phyloP scores from a whole-genome alignment of 2,888 invertebrate species.

The Dasypogon diadema region DNA sequence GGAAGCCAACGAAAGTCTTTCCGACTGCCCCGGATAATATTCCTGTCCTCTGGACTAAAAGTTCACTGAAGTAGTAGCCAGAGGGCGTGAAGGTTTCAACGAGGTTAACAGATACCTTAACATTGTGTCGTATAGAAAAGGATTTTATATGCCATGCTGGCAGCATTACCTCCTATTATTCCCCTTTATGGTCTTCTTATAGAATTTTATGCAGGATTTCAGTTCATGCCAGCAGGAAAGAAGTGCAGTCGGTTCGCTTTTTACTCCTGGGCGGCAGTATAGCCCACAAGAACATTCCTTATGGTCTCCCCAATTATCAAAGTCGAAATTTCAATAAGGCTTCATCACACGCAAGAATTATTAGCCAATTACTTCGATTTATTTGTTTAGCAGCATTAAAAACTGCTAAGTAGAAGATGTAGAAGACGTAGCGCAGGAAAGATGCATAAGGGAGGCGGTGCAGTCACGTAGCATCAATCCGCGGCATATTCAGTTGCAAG shows the following conservation, averaged over 20 bases:
- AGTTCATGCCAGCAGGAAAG: not conserved
- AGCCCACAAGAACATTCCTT: constrained; percentile 23
- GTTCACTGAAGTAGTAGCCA: constrained; percentile 17
- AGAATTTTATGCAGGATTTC: constrained; percentile 23
- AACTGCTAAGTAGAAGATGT: not conserved
- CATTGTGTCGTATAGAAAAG: not conserved
- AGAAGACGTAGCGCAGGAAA: not conserved
- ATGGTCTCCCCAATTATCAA: constrained; percentile 53
- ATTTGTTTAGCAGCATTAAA: constrained; percentile 52
- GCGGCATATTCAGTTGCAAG: not conserved
- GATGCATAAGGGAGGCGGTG: not conserved
- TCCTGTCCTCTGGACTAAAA: not conserved
- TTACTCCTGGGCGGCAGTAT: no score
- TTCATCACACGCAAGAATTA: constrained; percentile 56
- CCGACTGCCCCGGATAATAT: not conserved
- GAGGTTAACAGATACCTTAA: not conserved
- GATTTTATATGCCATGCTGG: constrained; percentile 7
- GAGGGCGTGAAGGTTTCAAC: constrained; percentile 20
- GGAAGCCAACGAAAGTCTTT: constrained; percentile 40
- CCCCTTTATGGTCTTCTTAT: constrained; percentile 14
- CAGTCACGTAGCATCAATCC: not conserved
- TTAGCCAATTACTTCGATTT: constrained; percentile 55
- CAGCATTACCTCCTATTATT: constrained; percentile 1
- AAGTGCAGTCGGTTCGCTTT: not conserved
- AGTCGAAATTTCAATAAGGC: constrained; percentile 55